Evolutionary conservation across 2,888 invertebrate species (phyloP).

Genomic region (Drepana falcataria): DNA sequence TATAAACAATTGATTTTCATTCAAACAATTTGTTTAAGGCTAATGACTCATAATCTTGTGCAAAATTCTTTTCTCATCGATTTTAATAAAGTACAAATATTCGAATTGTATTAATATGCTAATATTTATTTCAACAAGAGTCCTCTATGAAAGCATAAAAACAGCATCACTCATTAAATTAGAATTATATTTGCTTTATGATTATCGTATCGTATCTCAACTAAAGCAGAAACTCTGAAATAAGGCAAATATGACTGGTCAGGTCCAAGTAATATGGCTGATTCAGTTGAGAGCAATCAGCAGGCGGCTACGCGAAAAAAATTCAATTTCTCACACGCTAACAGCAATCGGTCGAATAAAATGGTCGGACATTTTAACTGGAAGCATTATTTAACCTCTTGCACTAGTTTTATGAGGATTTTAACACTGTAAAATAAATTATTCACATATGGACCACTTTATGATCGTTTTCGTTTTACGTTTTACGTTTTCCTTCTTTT

Average conservation of each 20-base stretch:
- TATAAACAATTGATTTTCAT: too few species aligned
- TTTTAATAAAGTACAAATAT: too few species aligned
- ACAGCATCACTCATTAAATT: too few species aligned
- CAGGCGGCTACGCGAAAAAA: conserved; percentile 21
- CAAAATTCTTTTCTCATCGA: too few species aligned
- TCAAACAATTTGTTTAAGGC: too few species aligned
- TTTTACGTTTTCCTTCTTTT: neutral
- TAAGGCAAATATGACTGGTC: conserved; percentile 12
- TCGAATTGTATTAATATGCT: too few species aligned
- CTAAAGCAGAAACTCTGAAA: neutral
- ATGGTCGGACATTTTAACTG: conserved; percentile 19
- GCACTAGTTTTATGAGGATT: neutral
- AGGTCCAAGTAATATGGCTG: conserved; percentile 23
- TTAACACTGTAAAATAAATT: conserved; percentile 8
- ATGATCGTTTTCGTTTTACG: neutral
- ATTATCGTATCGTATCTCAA: too few species aligned
- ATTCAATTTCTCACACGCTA: conserved; percentile 34
- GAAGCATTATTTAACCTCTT: conserved; percentile 4
- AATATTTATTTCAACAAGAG: too few species aligned
- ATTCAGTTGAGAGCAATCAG: conserved; percentile 32
- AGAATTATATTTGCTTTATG: too few species aligned
- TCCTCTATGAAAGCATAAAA: too few species aligned
- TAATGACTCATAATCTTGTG: too few species aligned
- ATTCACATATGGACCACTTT: neutral
- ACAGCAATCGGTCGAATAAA: conserved; percentile 19